phyloP scores from a whole-genome alignment of 2,888 invertebrate species.

The Leptinotarsa tumamoca region DNA sequence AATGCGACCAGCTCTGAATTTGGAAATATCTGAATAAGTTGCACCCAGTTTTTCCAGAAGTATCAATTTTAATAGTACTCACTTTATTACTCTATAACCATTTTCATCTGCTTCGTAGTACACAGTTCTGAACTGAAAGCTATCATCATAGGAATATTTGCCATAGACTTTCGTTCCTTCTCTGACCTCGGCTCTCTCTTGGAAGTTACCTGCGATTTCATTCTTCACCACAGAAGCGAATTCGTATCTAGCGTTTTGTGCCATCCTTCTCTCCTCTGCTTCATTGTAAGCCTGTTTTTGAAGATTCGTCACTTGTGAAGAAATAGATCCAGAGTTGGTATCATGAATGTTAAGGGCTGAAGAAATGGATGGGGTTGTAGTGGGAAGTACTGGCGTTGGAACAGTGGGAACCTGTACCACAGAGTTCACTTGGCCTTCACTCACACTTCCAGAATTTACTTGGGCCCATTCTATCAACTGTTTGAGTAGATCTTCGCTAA shows the following conservation, averaged over 20 bases:
- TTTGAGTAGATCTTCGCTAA: not conserved
- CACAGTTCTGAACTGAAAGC: constrained; percentile 69
- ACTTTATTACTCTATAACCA: constrained; percentile 71
- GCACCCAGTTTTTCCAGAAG: not conserved
- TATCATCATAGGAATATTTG: constrained; percentile 71
- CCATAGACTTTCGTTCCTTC: constrained; percentile 66
- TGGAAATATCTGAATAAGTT: not conserved
- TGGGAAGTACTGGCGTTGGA: not conserved
- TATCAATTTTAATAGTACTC: constrained; percentile 50
- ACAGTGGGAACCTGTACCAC: not conserved
- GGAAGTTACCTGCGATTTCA: constrained; percentile 63
- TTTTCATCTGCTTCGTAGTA: constrained; percentile 72
- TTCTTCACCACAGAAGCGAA: constrained; percentile 65
- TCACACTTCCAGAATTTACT: not conserved
- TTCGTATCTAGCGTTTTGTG: constrained; percentile 62
- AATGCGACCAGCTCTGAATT: not conserved
- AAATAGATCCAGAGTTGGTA: not conserved
- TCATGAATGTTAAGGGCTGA: not conserved
- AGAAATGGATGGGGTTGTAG: not conserved
- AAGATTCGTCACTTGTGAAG: not conserved
- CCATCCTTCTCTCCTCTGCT: constrained; percentile 25
- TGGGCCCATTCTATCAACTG: not conserved
- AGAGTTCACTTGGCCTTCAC: not conserved
- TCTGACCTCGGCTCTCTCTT: constrained; percentile 63
- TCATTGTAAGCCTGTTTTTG: not conserved